Conservation (phyloP, 1,140 invertebrate genomes). For the Leguminivora glycinivorella region DNA sequence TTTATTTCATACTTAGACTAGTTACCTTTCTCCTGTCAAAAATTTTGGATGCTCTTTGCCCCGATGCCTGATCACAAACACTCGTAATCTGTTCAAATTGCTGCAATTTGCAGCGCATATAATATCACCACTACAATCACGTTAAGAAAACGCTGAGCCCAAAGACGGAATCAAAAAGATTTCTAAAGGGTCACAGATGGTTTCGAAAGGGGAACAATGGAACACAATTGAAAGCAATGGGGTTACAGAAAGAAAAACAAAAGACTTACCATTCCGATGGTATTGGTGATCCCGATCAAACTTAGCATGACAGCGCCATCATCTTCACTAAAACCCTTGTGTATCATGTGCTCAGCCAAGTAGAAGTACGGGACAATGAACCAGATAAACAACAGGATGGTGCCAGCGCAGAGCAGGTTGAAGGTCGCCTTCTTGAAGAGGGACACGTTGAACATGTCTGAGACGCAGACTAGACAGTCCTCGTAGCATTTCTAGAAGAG, state of each 20-base stretch:
- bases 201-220: no score
- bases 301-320: constrained; percentile 88
- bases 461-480: constrained; percentile 84
- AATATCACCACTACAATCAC: no score
- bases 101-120: no score
- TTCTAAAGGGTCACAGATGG: no score
- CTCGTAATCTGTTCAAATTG: no score
- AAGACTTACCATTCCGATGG: constrained; percentile 89
- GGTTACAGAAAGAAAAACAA: background rate
- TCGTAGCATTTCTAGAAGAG: constrained; percentile 87
- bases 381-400: constrained; percentile 92
- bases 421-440: constrained; percentile 90
- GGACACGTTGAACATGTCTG: constrained; percentile 88
- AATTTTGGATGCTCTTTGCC: no score
- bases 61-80: no score
- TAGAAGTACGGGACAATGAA: constrained; percentile 96
- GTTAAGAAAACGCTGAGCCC: no score
- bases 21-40: no score
- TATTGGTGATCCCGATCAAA: constrained; percentile 91
- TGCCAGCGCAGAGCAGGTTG: constrained; percentile 89
- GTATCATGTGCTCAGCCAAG: constrained; percentile 85
- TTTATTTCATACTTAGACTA: no score
- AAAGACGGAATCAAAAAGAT: no score
- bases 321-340: constrained; percentile 83
- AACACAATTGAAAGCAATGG: no score